phyloP scores from a whole-genome alignment of 2,113 vertebrate species.

The Taurulus bubalis region DNA sequence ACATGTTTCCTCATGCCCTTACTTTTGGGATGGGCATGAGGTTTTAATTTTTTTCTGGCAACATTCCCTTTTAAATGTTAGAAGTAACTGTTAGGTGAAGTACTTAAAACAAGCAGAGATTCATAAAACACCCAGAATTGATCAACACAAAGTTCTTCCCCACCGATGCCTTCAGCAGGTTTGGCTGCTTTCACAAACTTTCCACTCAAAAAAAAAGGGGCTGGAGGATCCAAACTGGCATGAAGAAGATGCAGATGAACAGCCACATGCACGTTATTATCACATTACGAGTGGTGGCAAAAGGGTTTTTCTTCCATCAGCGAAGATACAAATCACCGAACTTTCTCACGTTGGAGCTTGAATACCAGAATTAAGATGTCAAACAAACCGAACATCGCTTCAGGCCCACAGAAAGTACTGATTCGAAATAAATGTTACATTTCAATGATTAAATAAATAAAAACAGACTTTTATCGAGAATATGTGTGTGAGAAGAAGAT shows the following conservation, averaged over 20 bases:
- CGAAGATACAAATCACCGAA: slow-evolving; percentile 1
- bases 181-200: slow-evolving; percentile 32
- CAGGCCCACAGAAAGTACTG: neutral
- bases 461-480: neutral
- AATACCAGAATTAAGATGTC: slow-evolving; percentile 15
- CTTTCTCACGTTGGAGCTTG: neutral
- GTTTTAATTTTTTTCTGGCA: slow-evolving; percentile 24
- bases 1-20: slow-evolving; percentile 28
- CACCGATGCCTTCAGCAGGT: slow-evolving; percentile 30
- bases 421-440: neutral
- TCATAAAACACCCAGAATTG: slow-evolving; percentile 11
- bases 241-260: slow-evolving; percentile 21
- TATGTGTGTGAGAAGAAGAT: neutral
- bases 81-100: neutral
- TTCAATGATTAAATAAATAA: slow-evolving; percentile 14
- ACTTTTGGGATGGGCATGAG: neutral
- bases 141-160: slow-evolving; percentile 26
- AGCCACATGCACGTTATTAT: slow-evolving; percentile 43
- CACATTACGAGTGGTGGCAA: slow-evolving; percentile 52
- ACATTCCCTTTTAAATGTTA: neutral
- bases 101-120: slow-evolving; percentile 11
- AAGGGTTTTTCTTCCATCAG: slow-evolving; percentile 23
- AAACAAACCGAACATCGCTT: neutral
- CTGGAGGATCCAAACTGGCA: slow-evolving; percentile 38
- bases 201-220: slow-evolving; percentile 14